Evolutionary conservation across 2,888 invertebrate genomes (phyloP), one percentile per base, ranked within the genome.

Genomic region (Drosophila kambysellisi): DNA sequence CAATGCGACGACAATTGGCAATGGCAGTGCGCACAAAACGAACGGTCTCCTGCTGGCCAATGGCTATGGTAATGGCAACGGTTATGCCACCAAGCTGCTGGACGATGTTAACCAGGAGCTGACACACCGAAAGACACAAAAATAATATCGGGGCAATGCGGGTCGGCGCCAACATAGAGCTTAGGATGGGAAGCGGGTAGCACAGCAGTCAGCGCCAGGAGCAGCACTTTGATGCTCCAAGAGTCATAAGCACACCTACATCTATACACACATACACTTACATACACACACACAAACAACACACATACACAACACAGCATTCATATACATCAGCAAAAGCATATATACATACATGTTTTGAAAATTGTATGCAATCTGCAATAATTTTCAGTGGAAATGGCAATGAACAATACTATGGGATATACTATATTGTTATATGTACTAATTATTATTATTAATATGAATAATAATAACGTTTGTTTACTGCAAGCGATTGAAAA

Each of bases 41-140:
- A 83, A 87, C 53, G 90, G 89, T 8, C 67, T 89, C 43, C 82
- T 89, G 82, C 81, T 91, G 67, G 71, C 89, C 64, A 92, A 92
- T 76, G 91, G 92, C 39, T 84, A 75, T 67, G 82, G 70, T 48
- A 76, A 79, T 43, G 76, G 61, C 39, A 83, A 72, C 4, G 90
- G 91, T 20, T 81, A 82, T 75, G 88, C 77, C 81, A 87, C 85
- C 62, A 79, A 89, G 71, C 76, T 88, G 60, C 64, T 88, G 68
- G 91, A 87, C 67, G 89, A 88, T 39, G 87, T 91, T 69, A 84
- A 91, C 39, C 83, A 91, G 77, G 92, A 92, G 82, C 83, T 93
- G 78, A 92, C 91, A 65, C 93, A 93, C 80, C 89, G 93, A 74
- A 93, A 93, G 88, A 90, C 91, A 87, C 91, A 91, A 67, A 93